These are phyloP conservation scores for Portunus trituberculatus DNA, from an alignment of 1,140 invertebrate species.

Conservation along the genomic window DNA sequence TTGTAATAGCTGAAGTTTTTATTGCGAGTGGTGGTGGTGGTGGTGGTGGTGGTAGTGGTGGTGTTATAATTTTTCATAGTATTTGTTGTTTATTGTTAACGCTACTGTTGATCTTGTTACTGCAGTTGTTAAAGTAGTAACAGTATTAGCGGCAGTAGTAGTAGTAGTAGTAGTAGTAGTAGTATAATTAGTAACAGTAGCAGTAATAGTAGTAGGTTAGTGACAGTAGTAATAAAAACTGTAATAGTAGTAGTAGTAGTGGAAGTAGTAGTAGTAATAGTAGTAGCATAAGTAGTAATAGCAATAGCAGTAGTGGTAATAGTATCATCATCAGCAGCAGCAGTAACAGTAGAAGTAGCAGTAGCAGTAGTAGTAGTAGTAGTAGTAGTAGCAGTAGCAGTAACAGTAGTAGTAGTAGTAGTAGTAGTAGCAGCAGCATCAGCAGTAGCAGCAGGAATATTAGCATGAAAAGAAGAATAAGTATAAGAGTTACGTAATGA, in stretches of 20 bases:
- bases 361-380: background rate
- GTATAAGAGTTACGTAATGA: background rate
- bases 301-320: too few relatives aligned
- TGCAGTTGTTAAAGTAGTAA: too few relatives aligned
- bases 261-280: too few relatives aligned
- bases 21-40: too few relatives aligned
- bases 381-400: background rate
- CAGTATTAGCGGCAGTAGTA: background rate
- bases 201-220: background rate
- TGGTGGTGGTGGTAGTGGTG: too few relatives aligned
- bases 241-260: too few relatives aligned
- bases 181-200: background rate
- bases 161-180: conserved; percentile 5
- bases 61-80: too few relatives aligned
- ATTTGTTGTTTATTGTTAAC: too few relatives aligned
- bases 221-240: too few relatives aligned
- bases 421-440: background rate
- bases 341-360: background rate
- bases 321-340: background rate
- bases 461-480: background rate
- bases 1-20: too few relatives aligned
- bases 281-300: too few relatives aligned
- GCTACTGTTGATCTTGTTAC: too few relatives aligned
- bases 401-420: background rate
- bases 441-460: background rate